phyloP scores from a whole-genome alignment of 2,888 invertebrate genomes.

The Nemotelus nigrinus region DNA sequence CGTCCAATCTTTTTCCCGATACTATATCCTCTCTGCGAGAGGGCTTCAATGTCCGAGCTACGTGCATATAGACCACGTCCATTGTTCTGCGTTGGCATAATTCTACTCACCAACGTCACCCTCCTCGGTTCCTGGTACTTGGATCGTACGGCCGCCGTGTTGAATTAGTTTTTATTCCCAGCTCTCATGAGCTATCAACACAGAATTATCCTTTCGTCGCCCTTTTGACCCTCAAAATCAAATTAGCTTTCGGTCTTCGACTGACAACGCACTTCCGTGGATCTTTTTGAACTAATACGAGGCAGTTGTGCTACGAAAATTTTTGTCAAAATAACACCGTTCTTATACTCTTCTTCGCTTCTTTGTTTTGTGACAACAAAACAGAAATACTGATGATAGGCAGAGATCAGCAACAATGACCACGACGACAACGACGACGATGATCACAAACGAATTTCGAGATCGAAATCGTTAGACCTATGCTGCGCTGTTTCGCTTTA shows the following conservation, averaged over 20 bases:
- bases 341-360: not conserved
- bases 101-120: constrained; percentile 5
- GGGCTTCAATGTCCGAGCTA: constrained; percentile 85
- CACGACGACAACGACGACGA: constrained; percentile 1
- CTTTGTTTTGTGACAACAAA: not conserved
- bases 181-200: constrained; percentile 21
- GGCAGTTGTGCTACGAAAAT: no score
- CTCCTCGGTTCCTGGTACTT: not conserved
- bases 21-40: constrained; percentile 82
- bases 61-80: constrained; percentile 69
- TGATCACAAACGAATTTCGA: constrained; percentile 7
- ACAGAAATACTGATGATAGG: not conserved
- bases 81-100: constrained; percentile 47
- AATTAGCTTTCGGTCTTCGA: not conserved
- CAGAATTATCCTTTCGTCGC: not conserved
- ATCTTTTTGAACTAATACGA: no score
- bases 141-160: constrained; percentile 24
- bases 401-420: not conserved
- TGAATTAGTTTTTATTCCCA: constrained; percentile 7
- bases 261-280: not conserved
- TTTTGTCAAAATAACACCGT: not conserved
- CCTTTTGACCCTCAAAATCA: not conserved
- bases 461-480: constrained; percentile 3
- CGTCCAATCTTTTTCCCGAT: constrained; percentile 90
- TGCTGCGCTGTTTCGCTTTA: not conserved